Percentiles rank a stretch among this genome's conserved stretches.
Evolutionary conservation across 2,797 vertebrate genomes (phyloP).

Genomic region (Chlorospingus flavigularis): DNA sequence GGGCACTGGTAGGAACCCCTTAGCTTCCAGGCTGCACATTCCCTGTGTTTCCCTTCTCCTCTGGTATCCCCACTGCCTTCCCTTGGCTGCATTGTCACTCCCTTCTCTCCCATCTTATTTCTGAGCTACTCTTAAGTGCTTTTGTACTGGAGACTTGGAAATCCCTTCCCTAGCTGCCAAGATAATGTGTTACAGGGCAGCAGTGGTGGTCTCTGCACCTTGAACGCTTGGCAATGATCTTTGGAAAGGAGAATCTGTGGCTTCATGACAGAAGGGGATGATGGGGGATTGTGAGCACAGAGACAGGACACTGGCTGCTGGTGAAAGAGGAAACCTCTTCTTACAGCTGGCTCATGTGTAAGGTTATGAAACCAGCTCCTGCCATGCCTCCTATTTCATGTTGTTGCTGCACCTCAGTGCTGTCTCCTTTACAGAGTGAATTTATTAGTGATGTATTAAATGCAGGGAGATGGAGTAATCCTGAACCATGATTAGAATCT

Average conservation of each 20-base stretch:
- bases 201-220: not conserved
- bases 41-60: not conserved
- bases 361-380: not conserved
- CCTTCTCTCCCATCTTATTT: not conserved
- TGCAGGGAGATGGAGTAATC: not conserved
- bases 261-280: not conserved
- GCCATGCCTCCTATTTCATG: not conserved
- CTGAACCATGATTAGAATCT: not conserved
- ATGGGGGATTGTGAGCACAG: not conserved
- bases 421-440: not conserved
- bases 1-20: not conserved
- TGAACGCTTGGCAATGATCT: not conserved
- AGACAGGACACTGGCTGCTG: not conserved
- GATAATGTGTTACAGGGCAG: not conserved
- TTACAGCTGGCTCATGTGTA: not conserved
- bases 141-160: not conserved
- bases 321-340: not conserved
- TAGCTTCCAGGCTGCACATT: not conserved
- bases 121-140: not conserved
- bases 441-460: slow-evolving; percentile 19
- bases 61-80: not conserved
- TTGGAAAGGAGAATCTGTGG: not conserved
- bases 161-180: not conserved
- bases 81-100: not conserved
- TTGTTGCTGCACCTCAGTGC: not conserved